Percentiles rank a stretch among this genome's conserved stretches.
phyloP scores from a whole-genome alignment of 1,140 invertebrate genomes.

The Bombus pascuorum region DNA sequence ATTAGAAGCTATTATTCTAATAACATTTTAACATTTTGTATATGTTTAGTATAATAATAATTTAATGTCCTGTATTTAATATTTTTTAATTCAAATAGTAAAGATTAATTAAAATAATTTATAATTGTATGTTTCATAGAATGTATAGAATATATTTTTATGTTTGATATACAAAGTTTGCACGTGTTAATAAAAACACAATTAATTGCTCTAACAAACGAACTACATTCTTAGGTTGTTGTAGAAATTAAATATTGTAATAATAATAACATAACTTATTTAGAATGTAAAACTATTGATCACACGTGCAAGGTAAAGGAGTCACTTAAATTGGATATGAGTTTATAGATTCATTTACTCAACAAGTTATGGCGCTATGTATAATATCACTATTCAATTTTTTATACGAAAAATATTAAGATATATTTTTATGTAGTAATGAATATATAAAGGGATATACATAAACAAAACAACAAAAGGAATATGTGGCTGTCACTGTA shows the following conservation, averaged over 20 bases:
- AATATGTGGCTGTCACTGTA: constrained; percentile 11
- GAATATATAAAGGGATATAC: constrained; percentile 11
- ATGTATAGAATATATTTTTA: background rate
- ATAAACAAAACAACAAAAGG: background rate
- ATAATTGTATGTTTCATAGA: background rate
- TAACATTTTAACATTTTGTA: constrained; percentile 23
- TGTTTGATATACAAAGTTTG: background rate
- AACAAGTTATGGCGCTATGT: constrained; percentile 47
- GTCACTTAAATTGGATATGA: constrained; percentile 32
- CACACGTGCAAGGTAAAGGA: background rate
- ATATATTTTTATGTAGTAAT: constrained; percentile 63
- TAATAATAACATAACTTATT: constrained; percentile 8
- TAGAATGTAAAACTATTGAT: constrained; percentile 18
- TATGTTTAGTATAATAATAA: background rate
- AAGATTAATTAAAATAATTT: constrained; percentile 28
- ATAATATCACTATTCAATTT: constrained; percentile 46
- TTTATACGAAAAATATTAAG: constrained; percentile 45
- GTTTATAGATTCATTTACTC: constrained; percentile 31
- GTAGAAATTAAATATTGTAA: background rate
- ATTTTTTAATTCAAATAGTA: constrained; percentile 21
- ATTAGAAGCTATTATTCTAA: constrained; percentile 32
- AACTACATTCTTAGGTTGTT: background rate
- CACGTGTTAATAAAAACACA: background rate
- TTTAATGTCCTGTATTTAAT: constrained; percentile 11
- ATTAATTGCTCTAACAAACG: background rate